Conservation (phyloP, 2,113 vertebrate genomes). For the Corydoras maculifer region DNA sequence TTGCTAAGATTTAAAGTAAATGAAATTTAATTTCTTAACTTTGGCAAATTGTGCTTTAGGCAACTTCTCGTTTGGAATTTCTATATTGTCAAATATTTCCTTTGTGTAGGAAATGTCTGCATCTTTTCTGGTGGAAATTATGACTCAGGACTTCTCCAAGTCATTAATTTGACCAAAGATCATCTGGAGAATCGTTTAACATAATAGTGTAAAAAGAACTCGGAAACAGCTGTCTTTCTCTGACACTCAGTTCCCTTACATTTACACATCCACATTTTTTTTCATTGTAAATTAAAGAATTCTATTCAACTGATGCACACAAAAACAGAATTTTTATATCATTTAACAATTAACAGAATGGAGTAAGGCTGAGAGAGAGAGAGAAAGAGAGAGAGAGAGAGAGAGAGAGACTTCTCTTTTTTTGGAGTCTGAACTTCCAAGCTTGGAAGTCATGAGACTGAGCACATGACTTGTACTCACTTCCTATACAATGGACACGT, state of each 20-base stretch:
- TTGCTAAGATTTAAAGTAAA: neutral
- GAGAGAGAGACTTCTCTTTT: conserved; percentile 16
- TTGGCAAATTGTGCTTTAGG: neutral
- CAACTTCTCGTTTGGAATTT: conserved; percentile 1
- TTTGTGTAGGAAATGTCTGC: neutral
- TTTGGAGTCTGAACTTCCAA: conserved; percentile 27
- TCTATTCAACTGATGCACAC: too few relatives aligned
- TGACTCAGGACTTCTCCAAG: neutral
- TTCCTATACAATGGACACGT: neutral
- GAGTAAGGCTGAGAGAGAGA: too few relatives aligned
- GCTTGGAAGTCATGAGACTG: conserved; percentile 34
- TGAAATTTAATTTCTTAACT: conserved; percentile 16
- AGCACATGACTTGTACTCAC: conserved; percentile 39
- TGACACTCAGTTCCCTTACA: too few relatives aligned
- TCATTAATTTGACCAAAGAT: neutral
- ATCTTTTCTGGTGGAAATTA: neutral
- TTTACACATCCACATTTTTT: too few relatives aligned
- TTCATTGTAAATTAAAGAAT: too few relatives aligned
- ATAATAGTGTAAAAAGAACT: neutral
- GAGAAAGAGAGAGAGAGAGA: neutral
- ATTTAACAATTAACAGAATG: too few relatives aligned
- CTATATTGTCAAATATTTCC: neutral
- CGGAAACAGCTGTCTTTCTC: too few relatives aligned
- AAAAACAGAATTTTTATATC: too few relatives aligned
- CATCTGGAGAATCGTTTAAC: neutral